A percentile compares a stretch with the other conserved stretches of the same genome.
Conservation (phyloP, 2,113 vertebrate genomes). For the Pomatostomus ruficeps region DNA sequence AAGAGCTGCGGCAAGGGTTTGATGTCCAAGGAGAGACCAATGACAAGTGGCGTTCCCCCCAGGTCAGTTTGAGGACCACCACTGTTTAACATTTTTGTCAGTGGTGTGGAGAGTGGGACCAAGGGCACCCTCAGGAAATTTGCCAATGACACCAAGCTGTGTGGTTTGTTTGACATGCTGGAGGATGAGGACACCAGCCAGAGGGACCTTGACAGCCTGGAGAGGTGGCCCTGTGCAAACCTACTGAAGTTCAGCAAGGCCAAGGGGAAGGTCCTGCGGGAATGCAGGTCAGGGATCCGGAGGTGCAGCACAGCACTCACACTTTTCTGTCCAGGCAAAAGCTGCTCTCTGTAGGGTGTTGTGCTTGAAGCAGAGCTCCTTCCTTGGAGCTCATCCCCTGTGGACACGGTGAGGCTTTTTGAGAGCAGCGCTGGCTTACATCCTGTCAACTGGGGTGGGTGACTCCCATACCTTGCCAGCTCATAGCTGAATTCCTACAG, state of each 20-base stretch:
- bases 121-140: not conserved
- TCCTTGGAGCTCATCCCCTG: not conserved
- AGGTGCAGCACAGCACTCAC: rapidly evolving
- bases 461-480: not conserved
- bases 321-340: not conserved
- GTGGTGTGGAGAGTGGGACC: not conserved
- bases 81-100: not conserved
- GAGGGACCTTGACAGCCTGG: not conserved
- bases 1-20: not conserved
- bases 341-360: not conserved
- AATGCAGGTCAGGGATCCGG: not conserved
- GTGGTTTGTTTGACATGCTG: not conserved
- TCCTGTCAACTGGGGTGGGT: not conserved
- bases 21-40: not conserved
- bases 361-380: not conserved
- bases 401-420: not conserved
- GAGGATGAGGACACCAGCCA: not conserved
- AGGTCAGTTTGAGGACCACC: not conserved
- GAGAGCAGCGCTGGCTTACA: rapidly evolving
- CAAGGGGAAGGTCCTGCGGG: too few species aligned
- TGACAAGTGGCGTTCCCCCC: not conserved
- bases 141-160: not conserved
- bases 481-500: not conserved
- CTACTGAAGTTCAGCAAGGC: not conserved
- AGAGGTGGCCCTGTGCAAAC: not conserved